Evolutionary conservation across 1,140 invertebrate species (phyloP), one percentile per base, ranked within the genome.

Genomic region (Drosophila nebulosa): DNA sequence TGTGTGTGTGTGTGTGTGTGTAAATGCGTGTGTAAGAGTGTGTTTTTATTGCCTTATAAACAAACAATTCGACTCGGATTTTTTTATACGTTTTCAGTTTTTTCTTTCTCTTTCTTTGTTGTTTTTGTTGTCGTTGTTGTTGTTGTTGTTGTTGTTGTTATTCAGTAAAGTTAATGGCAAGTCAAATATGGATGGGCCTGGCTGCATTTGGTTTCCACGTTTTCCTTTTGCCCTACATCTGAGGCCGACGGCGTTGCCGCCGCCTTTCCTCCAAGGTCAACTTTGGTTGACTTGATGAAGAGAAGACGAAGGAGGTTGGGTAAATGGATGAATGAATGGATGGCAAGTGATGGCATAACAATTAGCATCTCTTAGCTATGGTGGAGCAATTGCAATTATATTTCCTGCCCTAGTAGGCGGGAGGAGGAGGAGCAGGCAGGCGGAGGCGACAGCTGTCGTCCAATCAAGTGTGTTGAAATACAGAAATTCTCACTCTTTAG

Each of bases 201-300:
- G 39, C 16, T 46, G 39, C 39, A 18, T 46, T 46, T 46, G 39
- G 39, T 18, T 46, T 46, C 9, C 39, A 46, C 16, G 39, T 46
- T 46, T 64, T 18, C 60, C 62, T 27, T 72, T 64, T 59, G 55
- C 62, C 71, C 71, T 69, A 74, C 73, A 75, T 75, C 58, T 75
- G n/a, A n/a, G n/a, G n/a, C n/a, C n/a, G n/a, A n/a, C n/a, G n/a
- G n/a, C n/a, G n/a, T n/a, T n/a, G 73, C n/a, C 70, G 59, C 22
- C 57, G 14, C 16, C 21, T 21, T 21, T 46, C 16, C 39, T 21
- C 39, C 73, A 75, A 75, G 73, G 73, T 75, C 73, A 56, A 46
- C 39, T 21, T 10, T n/a, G n/a, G 39, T 21, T 46, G 39, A 21
- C 7, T 7, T 4, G 39, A 3, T 5, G 39, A 18, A 7, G 39